Evolutionary conservation across 2,797 vertebrate species (phyloP).

Genomic region (Lepus townsendii): DNA sequence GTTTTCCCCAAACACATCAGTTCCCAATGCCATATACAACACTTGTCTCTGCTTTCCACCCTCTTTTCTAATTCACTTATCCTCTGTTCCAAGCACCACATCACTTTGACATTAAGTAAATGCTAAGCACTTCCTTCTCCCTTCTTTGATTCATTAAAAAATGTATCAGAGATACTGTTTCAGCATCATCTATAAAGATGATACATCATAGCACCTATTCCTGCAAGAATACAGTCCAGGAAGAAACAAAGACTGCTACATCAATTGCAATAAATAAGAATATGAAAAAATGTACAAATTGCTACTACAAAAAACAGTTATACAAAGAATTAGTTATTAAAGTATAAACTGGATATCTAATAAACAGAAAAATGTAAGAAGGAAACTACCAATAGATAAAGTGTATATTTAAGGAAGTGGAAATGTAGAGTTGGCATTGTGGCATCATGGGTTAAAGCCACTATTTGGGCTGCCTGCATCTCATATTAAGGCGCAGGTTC

Average conservation of each 20-base stretch:
- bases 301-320: neutral
- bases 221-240: neutral
- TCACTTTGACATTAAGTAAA: neutral
- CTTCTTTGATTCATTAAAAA: neutral
- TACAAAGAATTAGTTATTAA: neutral
- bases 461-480: no score
- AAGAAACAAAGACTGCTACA: neutral
- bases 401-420: neutral
- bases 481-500: no score
- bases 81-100: neutral
- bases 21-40: neutral
- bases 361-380: neutral
- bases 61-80: neutral
- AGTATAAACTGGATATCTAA: neutral
- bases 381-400: neutral
- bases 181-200: neutral
- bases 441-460: no score
- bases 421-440: neutral
- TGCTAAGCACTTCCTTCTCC: neutral
- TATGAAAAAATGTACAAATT: neutral
- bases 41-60: neutral
- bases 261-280: neutral
- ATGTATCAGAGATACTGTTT: neutral
- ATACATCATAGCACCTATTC: neutral
- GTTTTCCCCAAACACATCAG: neutral